A percentile compares a stretch with the other conserved stretches of the same genome.
Evolutionary conservation across 2,113 vertebrate genomes (phyloP).

Genomic region (Sander lucioperca): DNA sequence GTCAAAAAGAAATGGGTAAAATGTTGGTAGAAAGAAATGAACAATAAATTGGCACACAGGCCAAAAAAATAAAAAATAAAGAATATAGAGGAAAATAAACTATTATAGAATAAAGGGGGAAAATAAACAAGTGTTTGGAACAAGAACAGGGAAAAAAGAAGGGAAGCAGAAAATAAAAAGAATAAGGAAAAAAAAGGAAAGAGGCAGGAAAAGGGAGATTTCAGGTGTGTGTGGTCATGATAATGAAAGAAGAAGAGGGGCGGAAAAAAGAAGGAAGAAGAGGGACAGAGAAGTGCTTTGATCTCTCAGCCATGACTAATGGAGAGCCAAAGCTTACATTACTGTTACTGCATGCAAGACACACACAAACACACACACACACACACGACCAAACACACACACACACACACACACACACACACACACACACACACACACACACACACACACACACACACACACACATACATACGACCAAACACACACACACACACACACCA

Average conservation of each 20-base stretch:
- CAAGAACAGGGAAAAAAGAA: not conserved
- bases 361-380: slow-evolving; percentile 33
- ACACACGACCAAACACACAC: slow-evolving; percentile 4
- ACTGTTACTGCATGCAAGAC: slow-evolving; percentile 34
- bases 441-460: slow-evolving; percentile 23
- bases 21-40: not conserved
- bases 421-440: not conserved
- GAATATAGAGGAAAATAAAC: not conserved
- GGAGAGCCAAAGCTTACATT: slow-evolving; percentile 58
- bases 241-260: slow-evolving; percentile 39
- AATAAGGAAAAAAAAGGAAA: slow-evolving; percentile 13
- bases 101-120: not conserved
- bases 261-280: not conserved
- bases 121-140: not conserved
- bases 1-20: slow-evolving; percentile 10
- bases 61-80: slow-evolving; percentile 13
- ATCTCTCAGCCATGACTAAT: slow-evolving; percentile 72
- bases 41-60: not conserved
- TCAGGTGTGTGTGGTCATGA: slow-evolving; percentile 61
- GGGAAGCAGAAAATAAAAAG: not conserved
- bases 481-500: not conserved
- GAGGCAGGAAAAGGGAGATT: slow-evolving; percentile 17
- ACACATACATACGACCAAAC: not conserved
- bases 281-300: slow-evolving; percentile 65
- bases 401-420: slow-evolving; percentile 29